These are phyloP conservation scores for Drosophila micromelanica DNA, from an alignment of 1,140 invertebrate species.

Conservation along the genomic window DNA sequence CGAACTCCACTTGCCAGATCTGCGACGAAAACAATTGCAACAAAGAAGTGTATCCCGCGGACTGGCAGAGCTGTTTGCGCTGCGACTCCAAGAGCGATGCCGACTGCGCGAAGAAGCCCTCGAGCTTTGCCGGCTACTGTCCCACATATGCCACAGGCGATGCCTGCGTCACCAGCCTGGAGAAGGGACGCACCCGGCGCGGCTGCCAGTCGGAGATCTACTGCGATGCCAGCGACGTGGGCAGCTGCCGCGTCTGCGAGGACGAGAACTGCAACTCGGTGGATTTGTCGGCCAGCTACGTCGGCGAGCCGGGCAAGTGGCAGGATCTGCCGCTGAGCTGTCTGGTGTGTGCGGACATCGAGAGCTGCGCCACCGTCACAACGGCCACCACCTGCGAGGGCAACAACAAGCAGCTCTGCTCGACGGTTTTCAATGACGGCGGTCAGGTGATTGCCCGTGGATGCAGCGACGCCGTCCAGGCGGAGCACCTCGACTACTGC, in stretches of 20 bases:
- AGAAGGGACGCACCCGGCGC: constrained; percentile 58
- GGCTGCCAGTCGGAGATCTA: constrained; percentile 67
- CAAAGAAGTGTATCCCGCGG: constrained; percentile 48
- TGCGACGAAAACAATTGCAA: constrained; percentile 64
- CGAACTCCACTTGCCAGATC: constrained; percentile 41
- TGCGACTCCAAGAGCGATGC: constrained; percentile 63
- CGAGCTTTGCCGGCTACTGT: constrained; percentile 52
- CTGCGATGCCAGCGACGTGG: constrained; percentile 54
- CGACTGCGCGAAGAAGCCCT: constrained; percentile 49
- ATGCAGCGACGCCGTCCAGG: constrained; percentile 62
- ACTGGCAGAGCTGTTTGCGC: constrained; percentile 65
- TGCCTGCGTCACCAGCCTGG: constrained; percentile 57
- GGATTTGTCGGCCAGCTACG: constrained; percentile 48
- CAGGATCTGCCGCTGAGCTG: constrained; percentile 68
- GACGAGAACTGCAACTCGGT: constrained; percentile 58
- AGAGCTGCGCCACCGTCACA: constrained; percentile 35
- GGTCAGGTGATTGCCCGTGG: constrained; percentile 61
- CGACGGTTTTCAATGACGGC: constrained; percentile 56
- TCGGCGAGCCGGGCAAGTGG: constrained; percentile 76
- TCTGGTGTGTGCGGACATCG: constrained; percentile 34
- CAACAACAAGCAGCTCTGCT: constrained; percentile 73
- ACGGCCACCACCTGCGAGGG: constrained; percentile 47
- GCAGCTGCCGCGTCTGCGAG: constrained; percentile 58
- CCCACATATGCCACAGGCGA: constrained; percentile 49
- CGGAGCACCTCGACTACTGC: constrained; percentile 53